These are phyloP conservation scores for Diplolepis rosae DNA, from an alignment of 2,888 invertebrate genomes.

Conservation along the genomic window DNA sequence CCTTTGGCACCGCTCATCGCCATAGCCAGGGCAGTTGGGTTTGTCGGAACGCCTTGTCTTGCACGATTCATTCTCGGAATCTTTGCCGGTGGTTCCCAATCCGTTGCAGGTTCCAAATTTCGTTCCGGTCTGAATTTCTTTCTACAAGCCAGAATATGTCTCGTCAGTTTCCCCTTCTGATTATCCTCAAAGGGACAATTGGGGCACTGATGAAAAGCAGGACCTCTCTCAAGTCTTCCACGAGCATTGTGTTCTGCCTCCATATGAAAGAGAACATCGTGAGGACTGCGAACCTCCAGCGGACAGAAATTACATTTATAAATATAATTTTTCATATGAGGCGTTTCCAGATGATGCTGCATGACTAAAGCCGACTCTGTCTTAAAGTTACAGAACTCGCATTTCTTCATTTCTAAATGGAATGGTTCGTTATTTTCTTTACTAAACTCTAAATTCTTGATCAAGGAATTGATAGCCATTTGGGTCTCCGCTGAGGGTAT, in stretches of 20 bases:
- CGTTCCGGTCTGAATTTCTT: constrained; percentile 92
- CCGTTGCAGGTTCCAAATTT: constrained; percentile 89
- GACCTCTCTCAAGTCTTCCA: constrained; percentile 88
- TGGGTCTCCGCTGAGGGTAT: constrained; percentile 82
- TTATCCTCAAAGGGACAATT: constrained; percentile 96
- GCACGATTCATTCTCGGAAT: constrained; percentile 80
- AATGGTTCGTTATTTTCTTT: constrained; percentile 90
- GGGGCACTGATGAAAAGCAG: constrained; percentile 92
- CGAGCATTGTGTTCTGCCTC: constrained; percentile 90
- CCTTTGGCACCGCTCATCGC: constrained; percentile 69
- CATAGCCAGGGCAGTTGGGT: constrained; percentile 66
- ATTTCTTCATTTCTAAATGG: constrained; percentile 84
- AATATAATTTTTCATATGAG: constrained; percentile 91
- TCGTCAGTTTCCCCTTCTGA: constrained; percentile 90
- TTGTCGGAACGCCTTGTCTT: constrained; percentile 64
- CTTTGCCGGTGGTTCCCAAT: constrained; percentile 96
- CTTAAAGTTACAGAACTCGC: constrained; percentile 92
- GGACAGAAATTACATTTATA: constrained; percentile 91
- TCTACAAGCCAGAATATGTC: constrained; percentile 90
- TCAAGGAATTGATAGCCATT: constrained; percentile 86
- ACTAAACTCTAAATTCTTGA: constrained; percentile 89
- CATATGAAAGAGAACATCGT: constrained; percentile 93
- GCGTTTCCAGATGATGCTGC: constrained; percentile 91
- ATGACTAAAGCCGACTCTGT: constrained; percentile 89
- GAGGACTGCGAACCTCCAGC: constrained; percentile 87